These are phyloP conservation scores for Gopherus flavomarginatus DNA, from an alignment of 2,113 vertebrate genomes.

Conservation along the genomic window DNA sequence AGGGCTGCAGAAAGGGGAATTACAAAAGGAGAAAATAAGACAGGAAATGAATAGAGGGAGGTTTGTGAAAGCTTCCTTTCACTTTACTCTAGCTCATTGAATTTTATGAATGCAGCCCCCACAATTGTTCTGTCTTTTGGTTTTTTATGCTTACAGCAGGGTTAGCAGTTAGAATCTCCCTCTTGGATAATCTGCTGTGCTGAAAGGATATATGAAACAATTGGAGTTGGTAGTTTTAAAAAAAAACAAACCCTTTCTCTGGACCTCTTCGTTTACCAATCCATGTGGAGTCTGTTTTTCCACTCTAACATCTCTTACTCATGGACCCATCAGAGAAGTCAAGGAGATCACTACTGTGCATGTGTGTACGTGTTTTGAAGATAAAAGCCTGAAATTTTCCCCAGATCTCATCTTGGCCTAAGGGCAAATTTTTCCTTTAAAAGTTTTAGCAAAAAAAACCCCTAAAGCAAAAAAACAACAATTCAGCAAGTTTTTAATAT, in stretches of 20 bases:
- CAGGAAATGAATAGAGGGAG: constrained; percentile 36
- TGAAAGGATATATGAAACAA: constrained; percentile 24
- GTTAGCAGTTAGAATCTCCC: constrained; percentile 29
- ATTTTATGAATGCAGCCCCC: constrained; percentile 52
- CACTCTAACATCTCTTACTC: background rate
- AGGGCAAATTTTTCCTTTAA: background rate
- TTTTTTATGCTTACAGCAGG: constrained; percentile 29
- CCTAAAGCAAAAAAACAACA: background rate
- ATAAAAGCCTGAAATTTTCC: background rate
- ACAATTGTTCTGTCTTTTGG: constrained; percentile 11
- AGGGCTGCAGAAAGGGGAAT: background rate
- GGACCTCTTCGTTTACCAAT: background rate
- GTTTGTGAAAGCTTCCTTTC: constrained; percentile 58
- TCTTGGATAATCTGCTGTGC: background rate
- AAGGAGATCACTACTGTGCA: background rate
- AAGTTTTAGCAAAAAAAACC: background rate
- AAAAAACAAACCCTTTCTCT: background rate
- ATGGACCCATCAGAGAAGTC: background rate
- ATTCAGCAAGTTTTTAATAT: rapidly evolving
- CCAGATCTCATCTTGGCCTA: rapidly evolving
- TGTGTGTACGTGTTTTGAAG: background rate
- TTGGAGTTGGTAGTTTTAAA: rapidly evolving
- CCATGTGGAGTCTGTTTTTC: background rate
- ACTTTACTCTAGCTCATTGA: constrained; percentile 51
- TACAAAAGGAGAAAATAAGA: background rate